These are phyloP conservation scores for Piaya cayana DNA, from an alignment of 2,113 vertebrate genomes.

Conservation along the genomic window DNA sequence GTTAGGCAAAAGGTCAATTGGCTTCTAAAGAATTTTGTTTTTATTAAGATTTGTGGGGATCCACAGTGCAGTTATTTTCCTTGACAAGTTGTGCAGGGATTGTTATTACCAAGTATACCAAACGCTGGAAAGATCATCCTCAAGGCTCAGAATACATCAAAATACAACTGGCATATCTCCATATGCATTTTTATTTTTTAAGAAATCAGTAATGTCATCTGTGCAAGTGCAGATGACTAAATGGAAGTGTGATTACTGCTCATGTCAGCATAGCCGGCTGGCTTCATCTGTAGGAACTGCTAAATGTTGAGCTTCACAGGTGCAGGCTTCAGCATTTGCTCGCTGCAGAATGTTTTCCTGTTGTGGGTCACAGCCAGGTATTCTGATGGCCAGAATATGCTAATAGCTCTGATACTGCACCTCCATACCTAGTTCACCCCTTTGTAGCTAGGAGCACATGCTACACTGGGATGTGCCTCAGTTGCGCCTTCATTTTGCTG, in stretches of 20 bases:
- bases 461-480: accelerated
- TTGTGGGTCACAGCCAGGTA: neutral
- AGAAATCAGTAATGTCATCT: neutral
- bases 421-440: neutral
- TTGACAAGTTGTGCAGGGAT: neutral
- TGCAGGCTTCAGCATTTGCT: constrained; percentile 8
- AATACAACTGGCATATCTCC: neutral
- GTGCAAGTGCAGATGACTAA: constrained; percentile 11
- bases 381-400: neutral
- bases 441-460: neutral
- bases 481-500: neutral
- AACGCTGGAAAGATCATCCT: neutral
- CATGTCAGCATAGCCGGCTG: neutral
- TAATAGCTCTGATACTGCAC: neutral
- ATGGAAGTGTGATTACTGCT: constrained; percentile 21
- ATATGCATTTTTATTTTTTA: neutral
- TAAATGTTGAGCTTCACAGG: neutral
- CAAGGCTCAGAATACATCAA: neutral
- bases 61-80: neutral
- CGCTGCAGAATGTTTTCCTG: neutral
- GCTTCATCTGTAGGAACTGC: neutral
- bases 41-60: neutral
- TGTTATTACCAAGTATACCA: neutral
- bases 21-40: neutral
- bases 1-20: neutral